Evolutionary conservation across 2,888 invertebrate species (phyloP), one percentile per base, ranked within the genome.

Genomic region (Scrobipalpa costella): DNA sequence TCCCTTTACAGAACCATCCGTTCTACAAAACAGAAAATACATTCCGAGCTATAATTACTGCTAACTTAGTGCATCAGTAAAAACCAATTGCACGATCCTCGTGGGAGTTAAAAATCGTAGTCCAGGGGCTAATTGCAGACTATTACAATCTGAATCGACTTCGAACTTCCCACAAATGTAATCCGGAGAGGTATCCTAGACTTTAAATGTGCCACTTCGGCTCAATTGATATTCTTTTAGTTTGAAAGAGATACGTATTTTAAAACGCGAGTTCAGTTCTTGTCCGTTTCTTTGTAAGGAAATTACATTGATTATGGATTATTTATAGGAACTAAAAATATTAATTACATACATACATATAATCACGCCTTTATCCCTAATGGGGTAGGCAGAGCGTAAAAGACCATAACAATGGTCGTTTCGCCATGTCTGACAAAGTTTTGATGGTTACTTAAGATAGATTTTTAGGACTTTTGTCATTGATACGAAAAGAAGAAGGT

Each of bases 101-200:
- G n/a, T n/a, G 44, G 44, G 44, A 44, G 44, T 44, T 44, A 44
- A 44, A n/a, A 44, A 44, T 15, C 1, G 15, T n/a, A n/a, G 44
- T 15, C 44, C 15, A n/a, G 44, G 44, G 15, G 44, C 15, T 44
- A 44, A 44, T 44, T 44, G 44, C 44, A 44, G 15, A 44, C 44
- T 44, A 44, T 44, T 44, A 44, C 44, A 44, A 44, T 44, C 15
- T 7, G n/a, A 44, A 44, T 44, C 44, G 44, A 44, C 44, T 44
- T 44, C 44, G 15, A 44, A 44, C 15, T 44, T 27, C 17, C 61
- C 15, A 44, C 44, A 44, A 27, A 15, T 44, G 44, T 44, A 44
- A 60, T 57, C 44, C 66, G 60, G 59, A 59, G 62, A 50, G 64
- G 49, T 57, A 27, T 61, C 17, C 49, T 52, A n/a, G 7, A 21